Percentiles rank a stretch among this genome's conserved stretches.
Evolutionary conservation across 1,140 invertebrate species (phyloP).

Genomic region (Littorina saxatilis): DNA sequence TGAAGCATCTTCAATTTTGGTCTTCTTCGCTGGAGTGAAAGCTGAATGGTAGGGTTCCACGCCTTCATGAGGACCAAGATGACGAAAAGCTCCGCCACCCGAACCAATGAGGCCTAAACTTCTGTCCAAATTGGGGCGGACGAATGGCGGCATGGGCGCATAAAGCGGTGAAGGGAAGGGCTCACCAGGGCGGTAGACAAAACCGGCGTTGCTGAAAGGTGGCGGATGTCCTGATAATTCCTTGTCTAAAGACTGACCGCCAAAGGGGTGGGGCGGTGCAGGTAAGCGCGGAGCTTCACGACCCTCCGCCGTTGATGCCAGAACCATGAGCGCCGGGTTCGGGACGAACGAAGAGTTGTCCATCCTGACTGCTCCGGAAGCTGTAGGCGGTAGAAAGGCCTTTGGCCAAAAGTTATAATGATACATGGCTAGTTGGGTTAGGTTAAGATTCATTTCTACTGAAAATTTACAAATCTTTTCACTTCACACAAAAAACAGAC

Average conservation of each 20-base stretch:
- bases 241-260: conserved; percentile 60
- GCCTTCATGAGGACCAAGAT: conserved; percentile 56
- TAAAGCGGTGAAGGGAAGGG: conserved; percentile 68
- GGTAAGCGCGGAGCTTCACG: conserved; percentile 78
- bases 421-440: conserved; percentile 70
- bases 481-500: too few species aligned
- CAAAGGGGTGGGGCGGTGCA: conserved; percentile 58
- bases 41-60: conserved; percentile 69
- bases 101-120: conserved; percentile 38
- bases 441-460: conserved; percentile 48
- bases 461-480: too few species aligned
- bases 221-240: conserved; percentile 49
- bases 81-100: conserved; percentile 66
- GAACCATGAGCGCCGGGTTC: conserved; percentile 86
- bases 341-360: conserved; percentile 83
- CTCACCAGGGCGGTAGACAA: conserved; percentile 67
- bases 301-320: conserved; percentile 83
- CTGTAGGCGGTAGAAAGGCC: conserved; percentile 68
- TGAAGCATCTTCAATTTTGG: conserved; percentile 62
- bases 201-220: conserved; percentile 61
- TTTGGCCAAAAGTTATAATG: conserved; percentile 74
- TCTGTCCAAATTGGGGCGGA: conserved; percentile 60
- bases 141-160: conserved; percentile 65
- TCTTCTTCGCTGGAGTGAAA: conserved; percentile 69
- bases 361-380: conserved; percentile 75